These are phyloP conservation scores for Sigmodon hispidus DNA, from an alignment of 2,113 vertebrate genomes.

Conservation along the genomic window DNA sequence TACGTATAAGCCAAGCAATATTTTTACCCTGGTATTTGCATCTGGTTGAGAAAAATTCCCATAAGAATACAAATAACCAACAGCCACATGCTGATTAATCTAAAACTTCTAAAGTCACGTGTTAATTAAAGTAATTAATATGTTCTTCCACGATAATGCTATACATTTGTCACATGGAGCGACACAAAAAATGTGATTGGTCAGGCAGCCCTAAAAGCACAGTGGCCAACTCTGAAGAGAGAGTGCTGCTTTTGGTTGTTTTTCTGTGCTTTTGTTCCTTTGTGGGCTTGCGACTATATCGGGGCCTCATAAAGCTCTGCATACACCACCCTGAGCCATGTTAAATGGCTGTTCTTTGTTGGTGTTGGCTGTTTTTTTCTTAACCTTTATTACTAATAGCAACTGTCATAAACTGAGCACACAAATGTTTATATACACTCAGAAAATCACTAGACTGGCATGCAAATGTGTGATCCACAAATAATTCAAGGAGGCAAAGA, in stretches of 20 bases:
- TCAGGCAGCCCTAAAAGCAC: not conserved
- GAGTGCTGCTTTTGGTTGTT: not conserved
- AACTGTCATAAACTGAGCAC: slow-evolving; percentile 29
- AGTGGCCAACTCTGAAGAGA: not conserved
- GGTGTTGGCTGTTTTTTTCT: not conserved
- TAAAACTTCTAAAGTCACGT: slow-evolving; percentile 61
- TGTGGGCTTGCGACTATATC: not conserved
- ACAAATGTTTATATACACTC: not conserved
- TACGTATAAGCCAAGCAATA: slow-evolving; percentile 59
- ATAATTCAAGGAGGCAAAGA: not conserved
- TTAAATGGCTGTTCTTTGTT: not conserved
- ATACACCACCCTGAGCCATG: not conserved
- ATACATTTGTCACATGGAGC: slow-evolving; percentile 45
- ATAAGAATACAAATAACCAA: slow-evolving; percentile 71
- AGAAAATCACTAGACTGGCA: not conserved
- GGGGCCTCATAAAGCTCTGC: not conserved
- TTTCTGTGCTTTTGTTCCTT: not conserved
- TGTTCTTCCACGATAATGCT: not conserved
- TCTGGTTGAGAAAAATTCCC: slow-evolving; percentile 64
- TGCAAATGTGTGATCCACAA: not conserved
- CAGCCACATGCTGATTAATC: slow-evolving; percentile 71
- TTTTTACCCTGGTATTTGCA: slow-evolving; percentile 72
- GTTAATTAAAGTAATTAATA: slow-evolving; percentile 76
- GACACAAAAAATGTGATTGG: slow-evolving; percentile 12
- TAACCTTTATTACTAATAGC: not conserved